A percentile compares a stretch with the other conserved stretches of the same genome.
Evolutionary conservation across 2,797 vertebrate genomes (phyloP).

Genomic region (Aeoliscus strigatus): DNA sequence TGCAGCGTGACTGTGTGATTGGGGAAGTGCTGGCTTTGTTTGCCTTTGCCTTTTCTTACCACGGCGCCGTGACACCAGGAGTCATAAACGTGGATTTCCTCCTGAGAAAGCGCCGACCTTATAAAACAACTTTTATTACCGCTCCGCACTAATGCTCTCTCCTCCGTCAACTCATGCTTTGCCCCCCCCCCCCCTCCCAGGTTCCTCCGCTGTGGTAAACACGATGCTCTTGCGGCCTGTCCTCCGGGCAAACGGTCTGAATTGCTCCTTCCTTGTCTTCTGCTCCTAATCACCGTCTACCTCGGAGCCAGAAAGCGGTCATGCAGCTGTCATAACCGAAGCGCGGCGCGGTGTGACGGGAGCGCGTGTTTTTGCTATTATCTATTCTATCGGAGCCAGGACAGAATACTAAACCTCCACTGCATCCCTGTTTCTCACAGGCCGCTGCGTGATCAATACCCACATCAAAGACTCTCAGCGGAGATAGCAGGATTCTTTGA

Average conservation of each 20-base stretch:
- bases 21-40: conserved; percentile 55
- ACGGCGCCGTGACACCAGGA: conserved; percentile 30
- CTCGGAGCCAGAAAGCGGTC: conserved; percentile 40
- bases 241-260: conserved; percentile 45
- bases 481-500: conserved; percentile 85
- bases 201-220: conserved; percentile 30
- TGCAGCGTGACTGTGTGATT: conserved; percentile 56
- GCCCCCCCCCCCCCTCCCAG: conserved; percentile 23
- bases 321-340: conserved; percentile 60
- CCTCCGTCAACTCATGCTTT: conserved; percentile 36
- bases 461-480: conserved; percentile 82
- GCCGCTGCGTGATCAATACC: conserved; percentile 79
- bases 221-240: conserved; percentile 44
- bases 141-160: conserved; percentile 9
- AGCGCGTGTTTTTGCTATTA: conserved; percentile 64
- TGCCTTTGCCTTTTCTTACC: conserved; percentile 52
- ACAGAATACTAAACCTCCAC: conserved; percentile 61
- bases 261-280: conserved; percentile 52
- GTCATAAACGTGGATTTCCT: conserved; percentile 18
- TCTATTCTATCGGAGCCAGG: conserved; percentile 54
- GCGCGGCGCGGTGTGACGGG: conserved; percentile 45
- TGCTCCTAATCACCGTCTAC: conserved; percentile 45
- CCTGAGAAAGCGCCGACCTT: conserved; percentile 29
- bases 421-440: conserved; percentile 59
- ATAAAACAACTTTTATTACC: conserved; percentile 7